These are phyloP conservation scores for Cinclus mexicanus DNA, from an alignment of 2,113 vertebrate species.

Conservation along the genomic window DNA sequence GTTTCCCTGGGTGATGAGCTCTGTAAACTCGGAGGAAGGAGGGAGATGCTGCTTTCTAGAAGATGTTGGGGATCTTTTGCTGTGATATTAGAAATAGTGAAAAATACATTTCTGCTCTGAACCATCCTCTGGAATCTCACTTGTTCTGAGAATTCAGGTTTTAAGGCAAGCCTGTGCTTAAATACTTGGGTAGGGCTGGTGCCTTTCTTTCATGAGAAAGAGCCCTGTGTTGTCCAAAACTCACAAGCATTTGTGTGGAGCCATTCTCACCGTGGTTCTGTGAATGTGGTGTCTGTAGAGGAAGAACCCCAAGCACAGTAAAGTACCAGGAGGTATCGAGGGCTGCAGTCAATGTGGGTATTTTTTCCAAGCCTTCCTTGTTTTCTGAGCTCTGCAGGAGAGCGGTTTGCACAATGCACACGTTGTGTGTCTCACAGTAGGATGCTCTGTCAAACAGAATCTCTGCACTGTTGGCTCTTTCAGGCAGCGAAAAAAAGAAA, in stretches of 20 bases:
- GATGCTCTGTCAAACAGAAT: slow-evolving; percentile 55
- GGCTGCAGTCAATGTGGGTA: background rate
- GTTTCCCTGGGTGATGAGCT: slow-evolving; percentile 37
- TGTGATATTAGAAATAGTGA: background rate
- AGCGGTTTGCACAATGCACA: slow-evolving; percentile 30
- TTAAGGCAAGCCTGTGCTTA: background rate
- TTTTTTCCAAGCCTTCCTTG: slow-evolving; percentile 24
- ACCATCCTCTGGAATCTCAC: background rate
- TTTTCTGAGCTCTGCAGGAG: slow-evolving; percentile 51
- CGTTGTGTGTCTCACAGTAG: slow-evolving; percentile 59
- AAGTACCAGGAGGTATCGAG: background rate
- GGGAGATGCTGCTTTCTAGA: background rate
- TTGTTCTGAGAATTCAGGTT: background rate
- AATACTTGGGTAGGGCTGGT: background rate
- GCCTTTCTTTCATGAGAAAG: background rate
- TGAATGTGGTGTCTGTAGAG: background rate
- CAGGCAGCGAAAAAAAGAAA: background rate
- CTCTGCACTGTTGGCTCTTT: slow-evolving; percentile 42
- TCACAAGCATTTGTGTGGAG: background rate
- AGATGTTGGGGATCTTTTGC: background rate
- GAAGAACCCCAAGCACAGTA: background rate
- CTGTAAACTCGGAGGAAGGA: slow-evolving; percentile 1
- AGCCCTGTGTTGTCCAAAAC: background rate
- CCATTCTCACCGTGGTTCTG: background rate
- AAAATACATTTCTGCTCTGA: background rate